phyloP scores from a whole-genome alignment of 1,140 invertebrate species.

The Bicyclus anynana region DNA sequence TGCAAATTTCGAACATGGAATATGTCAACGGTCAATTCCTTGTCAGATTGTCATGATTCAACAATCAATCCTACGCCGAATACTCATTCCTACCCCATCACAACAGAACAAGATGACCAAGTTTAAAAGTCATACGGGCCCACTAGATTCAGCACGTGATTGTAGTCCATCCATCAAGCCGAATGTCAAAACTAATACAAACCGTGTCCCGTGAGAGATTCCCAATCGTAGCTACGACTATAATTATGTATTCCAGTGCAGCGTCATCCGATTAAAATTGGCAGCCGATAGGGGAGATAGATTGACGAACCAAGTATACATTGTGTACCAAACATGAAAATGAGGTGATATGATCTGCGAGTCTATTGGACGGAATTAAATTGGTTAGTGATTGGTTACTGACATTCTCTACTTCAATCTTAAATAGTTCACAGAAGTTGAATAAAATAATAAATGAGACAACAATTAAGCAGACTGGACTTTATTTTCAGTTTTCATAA shows the following conservation, averaged over 20 bases:
- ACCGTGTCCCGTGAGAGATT: conserved; percentile 67
- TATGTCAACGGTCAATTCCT: neutral
- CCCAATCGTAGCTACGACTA: conserved; percentile 53
- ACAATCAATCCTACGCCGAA: neutral
- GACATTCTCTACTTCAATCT: no score
- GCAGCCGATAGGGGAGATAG: conserved; percentile 59
- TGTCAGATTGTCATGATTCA: neutral
- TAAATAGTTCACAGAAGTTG: no score
- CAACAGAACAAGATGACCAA: conserved; percentile 2
- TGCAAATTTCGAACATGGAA: neutral
- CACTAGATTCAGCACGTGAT: conserved; percentile 65
- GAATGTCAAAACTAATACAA: conserved; percentile 76
- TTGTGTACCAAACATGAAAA: conserved; percentile 28
- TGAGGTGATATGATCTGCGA: conserved; percentile 34
- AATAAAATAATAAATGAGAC: no score
- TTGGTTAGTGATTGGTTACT: no score
- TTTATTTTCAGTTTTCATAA: no score
- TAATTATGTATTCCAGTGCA: conserved; percentile 71
- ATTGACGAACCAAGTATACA: conserved; percentile 25
- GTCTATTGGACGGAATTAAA: conserved; percentile 13
- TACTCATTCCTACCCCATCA: neutral
- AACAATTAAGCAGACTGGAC: no score
- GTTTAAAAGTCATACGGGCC: conserved; percentile 47
- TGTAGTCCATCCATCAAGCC: conserved; percentile 71
- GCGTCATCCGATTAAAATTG: conserved; percentile 75